These are phyloP conservation scores for Archaeoteleia sp. DNA, from an alignment of 2,888 invertebrate species.

Conservation along the genomic window DNA sequence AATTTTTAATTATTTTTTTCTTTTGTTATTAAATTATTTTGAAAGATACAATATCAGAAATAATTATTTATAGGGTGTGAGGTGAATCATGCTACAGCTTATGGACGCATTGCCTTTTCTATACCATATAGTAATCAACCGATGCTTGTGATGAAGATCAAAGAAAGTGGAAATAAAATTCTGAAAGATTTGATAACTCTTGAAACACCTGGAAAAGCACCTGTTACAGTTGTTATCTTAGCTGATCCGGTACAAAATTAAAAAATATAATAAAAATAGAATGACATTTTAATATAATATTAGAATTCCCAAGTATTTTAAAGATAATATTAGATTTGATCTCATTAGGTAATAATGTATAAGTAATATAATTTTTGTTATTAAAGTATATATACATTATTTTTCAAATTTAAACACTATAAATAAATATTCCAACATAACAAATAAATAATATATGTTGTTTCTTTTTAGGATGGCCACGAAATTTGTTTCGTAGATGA, in stretches of 20 bases:
- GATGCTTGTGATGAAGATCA: constrained; percentile 84
- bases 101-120: constrained; percentile 96
- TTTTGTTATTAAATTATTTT: constrained; percentile 17
- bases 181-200: constrained; percentile 93
- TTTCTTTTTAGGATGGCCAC: constrained; percentile 84
- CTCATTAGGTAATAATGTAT: too few relatives aligned
- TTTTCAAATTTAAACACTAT: constrained; percentile 2
- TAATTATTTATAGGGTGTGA: constrained; percentile 75
- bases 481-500: constrained; percentile 99
- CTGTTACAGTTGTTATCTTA: constrained; percentile 95
- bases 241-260: constrained; percentile 86
- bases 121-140: constrained; percentile 87
- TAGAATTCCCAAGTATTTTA: too few relatives aligned
- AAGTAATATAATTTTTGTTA: not conserved
- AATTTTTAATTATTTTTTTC: constrained; percentile 11
- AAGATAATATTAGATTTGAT: too few relatives aligned
- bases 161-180: constrained; percentile 83
- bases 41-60: too few relatives aligned
- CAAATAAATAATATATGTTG: constrained; percentile 17
- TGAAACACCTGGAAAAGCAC: constrained; percentile 98
- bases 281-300: constrained; percentile 56
- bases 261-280: constrained; percentile 1
- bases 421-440: not conserved
- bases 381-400: not conserved
- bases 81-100: constrained; percentile 91